Base-by-base conservation (phyloP, 2,888 invertebrate genomes). In the Toxonevra muliebris region DNA sequence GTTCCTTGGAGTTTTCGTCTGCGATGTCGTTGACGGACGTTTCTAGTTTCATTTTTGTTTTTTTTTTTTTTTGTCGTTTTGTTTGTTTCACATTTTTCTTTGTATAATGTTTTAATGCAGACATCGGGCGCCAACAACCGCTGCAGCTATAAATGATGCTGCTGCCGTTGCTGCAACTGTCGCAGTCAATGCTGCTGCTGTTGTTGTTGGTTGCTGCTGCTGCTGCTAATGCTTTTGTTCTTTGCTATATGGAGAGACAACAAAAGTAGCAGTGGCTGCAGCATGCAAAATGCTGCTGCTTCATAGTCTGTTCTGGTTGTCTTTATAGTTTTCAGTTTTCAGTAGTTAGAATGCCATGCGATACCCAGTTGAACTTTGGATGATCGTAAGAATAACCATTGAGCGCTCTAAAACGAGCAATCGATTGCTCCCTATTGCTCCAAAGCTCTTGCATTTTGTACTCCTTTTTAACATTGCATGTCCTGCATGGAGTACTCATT, bases 91-190 rank as follows among this genome's bases (percentile, higher is more conserved):
- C 71, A 61, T 69, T 68, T 58, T 67, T 60, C 72, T 78, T 73
- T 76, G 74, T 78, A 73, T 75, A 77, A 52, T 75, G 75, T 55
- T 52, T 58, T 55, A 52, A 75, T 79, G 76, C 78, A 79, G 79
- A 78, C 76, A 75, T 74, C 74, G 74, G 79, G 80, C 80, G 80
- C 78, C 80, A 78, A 66, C 62, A 52, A 71, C 80, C 76, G 40
- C 78, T 75, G 75, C 70, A 77, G 79, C 73, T 74, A 77, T 76
- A 78, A 77, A 72, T 74, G 78, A 62, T 79, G 75, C 66, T 68
- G 60, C 17, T 45, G 15, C 41, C 12, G 40, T 48, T 41, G 1
- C 40, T 17, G 13, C 41, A 1, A 19, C 43, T 45, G 42, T 55
- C 20, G 15, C 60, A 30, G 11, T 45, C n/a, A 30, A 45, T 30